Evolutionary conservation across 2,888 invertebrate species (phyloP).

Genomic region (Agrilus cyanescens): DNA sequence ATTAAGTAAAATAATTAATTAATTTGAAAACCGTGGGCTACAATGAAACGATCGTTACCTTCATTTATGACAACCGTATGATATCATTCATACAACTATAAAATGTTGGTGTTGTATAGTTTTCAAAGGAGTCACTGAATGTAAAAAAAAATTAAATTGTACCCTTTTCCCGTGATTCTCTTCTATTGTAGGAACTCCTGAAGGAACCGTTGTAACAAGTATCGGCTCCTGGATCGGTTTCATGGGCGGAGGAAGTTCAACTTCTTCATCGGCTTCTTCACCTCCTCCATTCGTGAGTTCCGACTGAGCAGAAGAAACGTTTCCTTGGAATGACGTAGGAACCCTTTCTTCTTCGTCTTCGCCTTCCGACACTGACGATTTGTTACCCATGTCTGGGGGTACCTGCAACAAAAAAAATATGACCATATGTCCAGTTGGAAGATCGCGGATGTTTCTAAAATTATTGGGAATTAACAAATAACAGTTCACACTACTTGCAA

Average conservation of each 20-base stretch:
- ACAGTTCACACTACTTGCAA: too few species aligned
- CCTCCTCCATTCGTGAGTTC: constrained; percentile 41
- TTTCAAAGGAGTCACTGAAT: too few species aligned
- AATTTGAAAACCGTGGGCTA: too few species aligned
- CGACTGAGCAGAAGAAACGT: constrained; percentile 19
- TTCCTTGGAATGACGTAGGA: constrained; percentile 21
- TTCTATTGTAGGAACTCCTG: constrained; percentile 36
- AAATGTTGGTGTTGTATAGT: too few species aligned
- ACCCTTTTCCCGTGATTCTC: constrained; percentile 49
- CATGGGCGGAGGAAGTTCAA: constrained; percentile 92
- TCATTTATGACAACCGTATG: too few species aligned
- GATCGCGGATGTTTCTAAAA: too few species aligned
- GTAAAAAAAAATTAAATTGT: constrained; percentile 4
- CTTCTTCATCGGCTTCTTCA: constrained; percentile 68
- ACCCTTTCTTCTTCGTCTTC: constrained; percentile 35
- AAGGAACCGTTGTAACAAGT: constrained; percentile 30
- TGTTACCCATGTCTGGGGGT: constrained; percentile 43
- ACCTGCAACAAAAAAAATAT: constrained; percentile 29
- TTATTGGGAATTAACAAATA: too few species aligned
- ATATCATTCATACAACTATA: too few species aligned
- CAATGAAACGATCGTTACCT: too few species aligned
- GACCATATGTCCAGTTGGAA: too few species aligned
- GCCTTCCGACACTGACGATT: constrained; percentile 37
- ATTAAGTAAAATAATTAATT: too few species aligned
- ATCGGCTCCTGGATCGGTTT: constrained; percentile 72